These are phyloP conservation scores for Megalonaias nervosa DNA, from an alignment of 1,140 invertebrate species.

Conservation along the genomic window DNA sequence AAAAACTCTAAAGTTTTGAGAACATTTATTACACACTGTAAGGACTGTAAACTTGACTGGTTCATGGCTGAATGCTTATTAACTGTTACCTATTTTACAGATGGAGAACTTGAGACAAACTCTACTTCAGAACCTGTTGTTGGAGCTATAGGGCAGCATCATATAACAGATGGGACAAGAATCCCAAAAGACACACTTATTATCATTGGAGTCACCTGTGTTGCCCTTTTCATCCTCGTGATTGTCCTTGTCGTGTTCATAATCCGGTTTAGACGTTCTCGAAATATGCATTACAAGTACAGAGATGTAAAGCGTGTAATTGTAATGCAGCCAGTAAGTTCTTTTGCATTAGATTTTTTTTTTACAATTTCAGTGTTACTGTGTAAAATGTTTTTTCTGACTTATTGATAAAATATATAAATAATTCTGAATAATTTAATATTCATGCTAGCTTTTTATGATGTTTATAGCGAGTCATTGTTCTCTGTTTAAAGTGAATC, in stretches of 20 bases:
- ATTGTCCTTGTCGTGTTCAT: conserved; percentile 70
- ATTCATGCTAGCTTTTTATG: no score
- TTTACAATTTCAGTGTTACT: no score
- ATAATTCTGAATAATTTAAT: no score
- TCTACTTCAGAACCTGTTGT: neutral
- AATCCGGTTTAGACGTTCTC: conserved; percentile 6
- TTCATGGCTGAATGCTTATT: neutral
- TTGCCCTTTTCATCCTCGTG: conserved; percentile 76
- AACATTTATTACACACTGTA: neutral
- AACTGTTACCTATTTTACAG: neutral
- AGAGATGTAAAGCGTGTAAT: conserved; percentile 91
- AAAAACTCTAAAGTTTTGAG: neutral
- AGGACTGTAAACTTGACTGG: neutral
- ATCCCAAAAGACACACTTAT: conserved; percentile 25
- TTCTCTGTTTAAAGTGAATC: no score
- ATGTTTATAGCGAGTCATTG: no score
- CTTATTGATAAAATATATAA: no score
- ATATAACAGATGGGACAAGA: neutral
- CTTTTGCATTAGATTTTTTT: no score
- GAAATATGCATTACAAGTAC: conserved; percentile 72
- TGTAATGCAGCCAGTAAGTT: conserved; percentile 76
- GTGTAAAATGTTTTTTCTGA: no score
- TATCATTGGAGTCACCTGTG: conserved; percentile 71
- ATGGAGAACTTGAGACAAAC: neutral
- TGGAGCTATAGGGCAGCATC: conserved; percentile 1